Evolutionary conservation across 37 sponge, comb jelly and placozoan species (phyloP), one percentile per base, ranked within the genome.

Genomic region (Geodia barretti): DNA sequence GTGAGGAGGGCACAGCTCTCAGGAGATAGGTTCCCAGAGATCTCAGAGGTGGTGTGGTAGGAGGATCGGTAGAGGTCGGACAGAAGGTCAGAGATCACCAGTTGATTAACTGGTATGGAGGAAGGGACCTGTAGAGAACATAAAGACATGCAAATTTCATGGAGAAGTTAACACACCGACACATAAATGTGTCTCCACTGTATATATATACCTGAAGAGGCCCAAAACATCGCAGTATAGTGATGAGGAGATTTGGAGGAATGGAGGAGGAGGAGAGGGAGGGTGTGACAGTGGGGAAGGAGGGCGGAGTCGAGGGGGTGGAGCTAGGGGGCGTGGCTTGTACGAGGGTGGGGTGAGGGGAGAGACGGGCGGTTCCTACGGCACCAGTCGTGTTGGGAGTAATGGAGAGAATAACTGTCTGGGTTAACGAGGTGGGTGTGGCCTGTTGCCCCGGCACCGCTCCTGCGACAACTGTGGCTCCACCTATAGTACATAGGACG

Each of bases 1-100:
- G 90, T 90, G 61, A 97, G 93, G 30, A 92, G 84, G 39, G 86
- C 74, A 38, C 87, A 86, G 67, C 87, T 86, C 66, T 95, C 96
- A 1, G 89, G 86, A 20, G 90, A 80, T 36, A 95, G 87, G 9
- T 91, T 76, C 19, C 64, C 87, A 26, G 75, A 25, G 32, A 11
- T 68, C 54, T 65, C 66, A 39, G 86, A 68, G 20, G 63, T 62
- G 41, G 86, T 70, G 87, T 64, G 36, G 41, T 68, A 76, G 62
- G 77, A 82, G 24, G 72, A 72, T 4, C 70, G 32, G 72, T 77
- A 88, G 47, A 88, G 69, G 64, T 82, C 77, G 7, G 62, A 69
- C 1, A 88, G 77, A 41, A 70, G 60, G 33, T 65, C 66, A 5
- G 87, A 79, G 5, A 80, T 58, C 1, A 60, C 9, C 33, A 86